Evolutionary conservation across 2,113 vertebrate genomes (phyloP).

Genomic region (Dolichotis patagonum): DNA sequence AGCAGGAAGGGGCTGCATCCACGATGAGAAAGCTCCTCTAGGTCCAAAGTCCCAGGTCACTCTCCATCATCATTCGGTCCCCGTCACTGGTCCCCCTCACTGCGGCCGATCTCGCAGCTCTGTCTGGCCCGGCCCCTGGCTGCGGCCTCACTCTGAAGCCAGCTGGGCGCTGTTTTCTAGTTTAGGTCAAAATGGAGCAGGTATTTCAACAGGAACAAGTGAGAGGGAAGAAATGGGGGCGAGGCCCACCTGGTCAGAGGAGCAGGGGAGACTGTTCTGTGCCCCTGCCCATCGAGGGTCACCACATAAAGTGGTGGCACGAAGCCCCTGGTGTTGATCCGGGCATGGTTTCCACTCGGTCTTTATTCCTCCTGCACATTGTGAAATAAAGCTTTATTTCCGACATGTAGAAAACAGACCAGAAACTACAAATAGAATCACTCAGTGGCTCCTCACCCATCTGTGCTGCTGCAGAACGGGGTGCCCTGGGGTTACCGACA

Average conservation of each 20-base stretch:
- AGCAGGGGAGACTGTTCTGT: neutral
- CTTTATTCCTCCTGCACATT: neutral
- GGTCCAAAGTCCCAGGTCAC: neutral
- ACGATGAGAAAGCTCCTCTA: neutral
- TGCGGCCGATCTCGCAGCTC: neutral
- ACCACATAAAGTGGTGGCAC: neutral
- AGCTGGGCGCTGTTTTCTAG: neutral
- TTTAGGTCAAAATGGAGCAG: neutral
- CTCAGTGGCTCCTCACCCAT: neutral
- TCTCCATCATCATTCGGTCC: neutral
- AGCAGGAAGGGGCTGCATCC: neutral
- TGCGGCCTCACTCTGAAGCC: neutral
- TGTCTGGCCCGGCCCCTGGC: neutral
- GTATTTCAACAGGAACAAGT: neutral
- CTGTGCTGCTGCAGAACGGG: neutral
- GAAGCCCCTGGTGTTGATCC: neutral
- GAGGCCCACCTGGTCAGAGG: neutral
- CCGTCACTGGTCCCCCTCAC: neutral
- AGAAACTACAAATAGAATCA: neutral
- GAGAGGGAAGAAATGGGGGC: neutral
- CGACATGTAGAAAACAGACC: neutral
- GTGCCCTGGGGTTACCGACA: neutral
- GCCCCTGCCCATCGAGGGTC: neutral
- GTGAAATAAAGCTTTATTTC: neutral
- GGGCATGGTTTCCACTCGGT: accelerated